Evolutionary conservation across 1,140 invertebrate genomes (phyloP).

Genomic region (Neoseiulus cucumeris): DNA sequence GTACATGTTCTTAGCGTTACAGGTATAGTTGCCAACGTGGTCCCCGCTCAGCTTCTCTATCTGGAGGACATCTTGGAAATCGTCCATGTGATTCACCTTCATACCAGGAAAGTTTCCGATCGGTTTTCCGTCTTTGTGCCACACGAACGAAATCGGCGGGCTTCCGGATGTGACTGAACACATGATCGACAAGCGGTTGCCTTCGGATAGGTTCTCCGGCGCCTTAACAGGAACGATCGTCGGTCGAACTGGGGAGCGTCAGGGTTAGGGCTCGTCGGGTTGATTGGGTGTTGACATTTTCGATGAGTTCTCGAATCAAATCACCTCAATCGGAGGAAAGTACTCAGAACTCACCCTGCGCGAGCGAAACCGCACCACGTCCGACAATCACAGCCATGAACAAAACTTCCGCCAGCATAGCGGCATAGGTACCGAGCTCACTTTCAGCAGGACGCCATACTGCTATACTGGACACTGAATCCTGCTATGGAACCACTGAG

Average conservation of each 20-base stretch:
- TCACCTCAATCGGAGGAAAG: too few species aligned
- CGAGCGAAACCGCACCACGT: too few species aligned
- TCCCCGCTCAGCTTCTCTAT: conserved; percentile 17
- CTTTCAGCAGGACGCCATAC: too few species aligned
- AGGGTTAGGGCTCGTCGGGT: too few species aligned
- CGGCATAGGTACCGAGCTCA: too few species aligned
- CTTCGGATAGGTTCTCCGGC: not conserved
- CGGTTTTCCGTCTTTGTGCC: not conserved
- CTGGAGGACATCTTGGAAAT: not conserved
- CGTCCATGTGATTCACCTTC: not conserved
- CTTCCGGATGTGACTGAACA: not conserved
- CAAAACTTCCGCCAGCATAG: too few species aligned
- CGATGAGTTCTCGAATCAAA: too few species aligned
- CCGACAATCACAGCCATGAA: too few species aligned
- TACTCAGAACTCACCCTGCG: too few species aligned
- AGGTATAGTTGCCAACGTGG: conserved; percentile 54
- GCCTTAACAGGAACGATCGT: not conserved
- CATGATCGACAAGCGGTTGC: not conserved
- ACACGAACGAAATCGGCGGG: not conserved
- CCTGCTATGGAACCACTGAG: too few species aligned
- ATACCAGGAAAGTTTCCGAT: not conserved
- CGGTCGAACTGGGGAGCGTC: not conserved
- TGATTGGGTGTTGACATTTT: too few species aligned
- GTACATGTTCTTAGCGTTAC: conserved; percentile 44
- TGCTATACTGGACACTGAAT: too few species aligned